Conservation (phyloP, 64 coral and sea anemone genomes). For the Acropora tenuis region DNA sequence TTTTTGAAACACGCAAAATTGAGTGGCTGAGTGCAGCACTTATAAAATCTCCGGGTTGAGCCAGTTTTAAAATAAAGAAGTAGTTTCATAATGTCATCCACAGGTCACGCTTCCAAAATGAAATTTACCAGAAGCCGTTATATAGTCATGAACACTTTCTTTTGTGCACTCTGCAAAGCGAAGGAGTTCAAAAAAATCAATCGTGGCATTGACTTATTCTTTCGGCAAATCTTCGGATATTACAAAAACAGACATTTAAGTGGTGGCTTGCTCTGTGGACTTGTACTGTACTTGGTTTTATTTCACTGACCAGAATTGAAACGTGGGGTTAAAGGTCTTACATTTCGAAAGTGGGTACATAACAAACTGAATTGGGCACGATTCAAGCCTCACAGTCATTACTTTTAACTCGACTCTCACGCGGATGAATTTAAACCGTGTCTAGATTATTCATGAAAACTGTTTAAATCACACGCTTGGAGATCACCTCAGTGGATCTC, state of each 20-base stretch:
- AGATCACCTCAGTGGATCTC: too few relatives aligned
- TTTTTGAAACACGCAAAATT: not conserved
- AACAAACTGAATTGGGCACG: not conserved
- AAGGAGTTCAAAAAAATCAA: not conserved
- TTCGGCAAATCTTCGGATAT: too few relatives aligned
- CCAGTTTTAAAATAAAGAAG: not conserved
- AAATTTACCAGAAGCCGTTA: not conserved
- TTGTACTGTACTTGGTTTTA: not conserved
- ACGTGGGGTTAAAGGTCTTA: not conserved
- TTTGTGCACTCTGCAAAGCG: not conserved
- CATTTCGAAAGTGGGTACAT: not conserved
- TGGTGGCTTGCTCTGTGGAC: not conserved
- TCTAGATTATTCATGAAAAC: not conserved
- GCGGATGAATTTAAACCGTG: not conserved
- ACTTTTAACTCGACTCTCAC: not conserved
- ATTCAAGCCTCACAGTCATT: not conserved
- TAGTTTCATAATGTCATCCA: not conserved
- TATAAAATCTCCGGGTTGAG: not conserved
- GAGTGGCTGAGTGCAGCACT: not conserved
- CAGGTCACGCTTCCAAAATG: not conserved
- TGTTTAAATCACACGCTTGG: not conserved
- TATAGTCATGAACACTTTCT: not conserved
- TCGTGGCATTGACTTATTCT: too few relatives aligned
- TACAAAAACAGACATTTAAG: not conserved
- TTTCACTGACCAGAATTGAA: not conserved